A percentile compares a stretch with the other conserved stretches of the same genome.
Conservation (phyloP, 2,797 vertebrate genomes). For the Spheniscus humboldti region DNA sequence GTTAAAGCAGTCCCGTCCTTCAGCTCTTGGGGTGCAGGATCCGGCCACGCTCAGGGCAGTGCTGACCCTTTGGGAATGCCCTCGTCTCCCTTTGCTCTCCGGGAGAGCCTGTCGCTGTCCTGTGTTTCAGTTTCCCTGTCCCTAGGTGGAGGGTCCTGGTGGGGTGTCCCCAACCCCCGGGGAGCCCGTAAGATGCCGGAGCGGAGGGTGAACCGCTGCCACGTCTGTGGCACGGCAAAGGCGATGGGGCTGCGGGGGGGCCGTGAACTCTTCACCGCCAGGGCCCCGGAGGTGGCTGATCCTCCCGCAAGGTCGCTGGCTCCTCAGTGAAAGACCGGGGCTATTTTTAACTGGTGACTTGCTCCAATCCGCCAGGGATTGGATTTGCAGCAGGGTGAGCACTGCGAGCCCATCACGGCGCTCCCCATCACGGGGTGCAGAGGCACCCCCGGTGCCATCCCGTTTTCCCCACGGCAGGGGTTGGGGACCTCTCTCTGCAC, state of each 20-base stretch:
- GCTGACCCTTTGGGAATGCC: neutral
- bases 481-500: neutral
- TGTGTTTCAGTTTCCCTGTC: neutral
- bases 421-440: neutral
- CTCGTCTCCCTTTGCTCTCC: neutral
- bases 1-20: neutral
- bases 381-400: neutral
- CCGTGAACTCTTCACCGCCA: neutral
- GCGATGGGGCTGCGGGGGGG: neutral
- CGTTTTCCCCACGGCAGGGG: too few species aligned
- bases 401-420: accelerated
- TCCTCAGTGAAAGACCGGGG: neutral
- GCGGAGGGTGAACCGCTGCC: neutral
- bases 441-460: neutral
- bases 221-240: neutral
- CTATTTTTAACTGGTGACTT: conserved; percentile 40
- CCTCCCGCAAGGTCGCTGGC: neutral
- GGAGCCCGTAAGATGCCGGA: neutral
- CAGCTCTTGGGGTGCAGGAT: neutral
- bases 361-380: neutral
- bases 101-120: accelerated
- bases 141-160: neutral
- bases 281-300: neutral
- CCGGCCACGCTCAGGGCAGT: accelerated
- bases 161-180: neutral